A percentile compares a stretch with the other conserved stretches of the same genome.
phyloP scores from a whole-genome alignment of 2,113 vertebrate genomes.

The Formicarius rufipectus region DNA sequence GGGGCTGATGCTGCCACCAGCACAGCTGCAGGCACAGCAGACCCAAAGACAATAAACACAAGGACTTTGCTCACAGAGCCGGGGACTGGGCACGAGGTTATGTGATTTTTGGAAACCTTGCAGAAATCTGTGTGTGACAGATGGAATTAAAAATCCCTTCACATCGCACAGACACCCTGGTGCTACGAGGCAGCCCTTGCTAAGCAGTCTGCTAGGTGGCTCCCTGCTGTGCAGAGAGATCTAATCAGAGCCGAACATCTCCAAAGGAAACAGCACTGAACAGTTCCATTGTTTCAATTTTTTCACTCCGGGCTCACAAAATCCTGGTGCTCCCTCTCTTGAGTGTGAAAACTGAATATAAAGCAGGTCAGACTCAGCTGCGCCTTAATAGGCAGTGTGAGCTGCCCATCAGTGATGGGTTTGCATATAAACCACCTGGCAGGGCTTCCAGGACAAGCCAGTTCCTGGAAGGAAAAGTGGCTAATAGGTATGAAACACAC shows the following conservation, averaged over 20 bases:
- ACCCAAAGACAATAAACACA: conserved; percentile 68
- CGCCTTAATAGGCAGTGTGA: neutral
- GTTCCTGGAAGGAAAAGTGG: neutral
- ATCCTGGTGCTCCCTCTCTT: neutral
- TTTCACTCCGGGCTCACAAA: neutral
- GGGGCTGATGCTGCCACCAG: conserved; percentile 34
- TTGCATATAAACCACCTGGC: neutral
- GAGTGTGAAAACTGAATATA: neutral
- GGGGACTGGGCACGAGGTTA: conserved; percentile 15
- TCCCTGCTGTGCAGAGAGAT: conserved; percentile 59
- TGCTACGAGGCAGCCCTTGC: neutral
- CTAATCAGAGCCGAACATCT: neutral
- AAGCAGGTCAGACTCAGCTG: neutral
- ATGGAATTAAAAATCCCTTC: conserved; percentile 38
- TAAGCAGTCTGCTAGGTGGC: conserved; percentile 47
- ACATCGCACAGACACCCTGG: neutral
- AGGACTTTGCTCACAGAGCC: neutral
- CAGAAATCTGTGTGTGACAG: conserved; percentile 18
- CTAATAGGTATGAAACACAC: neutral
- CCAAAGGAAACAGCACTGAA: conserved; percentile 63
- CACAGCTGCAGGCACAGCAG: conserved; percentile 46
- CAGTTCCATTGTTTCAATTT: conserved; percentile 6
- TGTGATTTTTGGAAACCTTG: conserved; percentile 66
- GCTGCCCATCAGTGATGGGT: neutral
- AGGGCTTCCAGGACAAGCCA: neutral